Percentiles rank a stretch among this genome's conserved stretches.
Evolutionary conservation across 2,797 vertebrate genomes (phyloP).

Genomic region (Macropus fuliginosus): DNA sequence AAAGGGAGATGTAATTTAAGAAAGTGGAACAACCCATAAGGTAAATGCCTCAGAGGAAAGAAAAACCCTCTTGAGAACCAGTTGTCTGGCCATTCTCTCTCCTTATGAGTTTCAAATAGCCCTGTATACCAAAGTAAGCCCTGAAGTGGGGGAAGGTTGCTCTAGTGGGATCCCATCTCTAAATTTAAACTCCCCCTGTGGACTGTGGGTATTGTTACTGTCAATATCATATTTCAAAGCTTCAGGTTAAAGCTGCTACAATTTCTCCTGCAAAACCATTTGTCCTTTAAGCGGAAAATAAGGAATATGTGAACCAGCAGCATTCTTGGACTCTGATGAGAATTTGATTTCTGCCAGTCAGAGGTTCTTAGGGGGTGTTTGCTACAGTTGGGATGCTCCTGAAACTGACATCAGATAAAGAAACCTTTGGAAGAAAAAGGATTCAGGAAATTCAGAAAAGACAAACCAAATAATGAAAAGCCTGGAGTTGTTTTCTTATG

Average conservation of each 20-base stretch:
- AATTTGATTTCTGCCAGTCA: slow-evolving; percentile 40
- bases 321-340: slow-evolving; percentile 47
- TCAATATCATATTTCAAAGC: slow-evolving; percentile 62
- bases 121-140: slow-evolving; percentile 52
- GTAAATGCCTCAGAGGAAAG: slow-evolving; percentile 59
- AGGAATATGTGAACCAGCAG: slow-evolving; percentile 55
- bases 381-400: slow-evolving; percentile 50
- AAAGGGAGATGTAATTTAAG: slow-evolving; percentile 64
- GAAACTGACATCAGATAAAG: slow-evolving; percentile 63
- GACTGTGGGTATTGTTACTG: slow-evolving; percentile 50
- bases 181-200: slow-evolving; percentile 65
- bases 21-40: slow-evolving; percentile 40
- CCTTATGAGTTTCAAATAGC: slow-evolving; percentile 51
- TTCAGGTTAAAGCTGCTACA: slow-evolving; percentile 64
- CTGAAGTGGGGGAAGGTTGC: slow-evolving; percentile 48
- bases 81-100: slow-evolving; percentile 51
- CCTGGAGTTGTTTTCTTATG: slow-evolving; percentile 67
- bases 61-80: slow-evolving; percentile 59
- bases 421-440: slow-evolving; percentile 69
- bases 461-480: slow-evolving; percentile 54
- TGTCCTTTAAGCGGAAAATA: slow-evolving; percentile 64
- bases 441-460: slow-evolving; percentile 67
- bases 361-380: slow-evolving; percentile 44
- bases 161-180: slow-evolving; percentile 35
- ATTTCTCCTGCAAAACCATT: slow-evolving; percentile 61